Percentiles rank a stretch among this genome's conserved stretches.
Conservation (phyloP, 2,113 vertebrate genomes). For the Myanophis thanlyinensis region DNA sequence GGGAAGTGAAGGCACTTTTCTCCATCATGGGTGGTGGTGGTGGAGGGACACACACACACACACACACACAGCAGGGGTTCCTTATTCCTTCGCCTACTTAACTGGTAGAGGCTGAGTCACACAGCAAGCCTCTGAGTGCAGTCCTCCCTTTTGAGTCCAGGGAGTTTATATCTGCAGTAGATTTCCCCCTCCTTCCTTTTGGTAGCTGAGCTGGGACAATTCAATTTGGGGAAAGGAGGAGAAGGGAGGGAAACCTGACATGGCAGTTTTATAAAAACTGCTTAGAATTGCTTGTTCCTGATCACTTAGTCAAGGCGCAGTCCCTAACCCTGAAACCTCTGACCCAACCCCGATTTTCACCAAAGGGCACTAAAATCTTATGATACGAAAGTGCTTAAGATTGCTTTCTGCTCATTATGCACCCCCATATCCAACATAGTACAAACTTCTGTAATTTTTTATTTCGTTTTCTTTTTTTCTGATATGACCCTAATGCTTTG, state of each 20-base stretch:
- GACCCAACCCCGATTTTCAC: background rate
- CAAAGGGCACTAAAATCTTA: background rate
- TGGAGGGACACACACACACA: too few species aligned
- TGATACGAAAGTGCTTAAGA: background rate
- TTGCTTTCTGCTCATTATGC: background rate
- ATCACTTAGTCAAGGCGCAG: background rate
- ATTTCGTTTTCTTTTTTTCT: background rate
- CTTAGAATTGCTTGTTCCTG: background rate
- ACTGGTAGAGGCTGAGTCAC: slow-evolving; percentile 20
- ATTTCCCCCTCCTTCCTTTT: background rate
- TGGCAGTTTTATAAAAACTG: background rate
- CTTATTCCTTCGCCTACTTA: slow-evolving; percentile 16
- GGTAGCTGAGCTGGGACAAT: background rate
- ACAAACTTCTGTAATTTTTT: background rate
- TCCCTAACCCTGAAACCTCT: background rate
- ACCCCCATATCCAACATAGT: background rate
- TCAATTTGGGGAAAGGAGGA: background rate
- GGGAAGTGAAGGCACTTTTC: too few species aligned
- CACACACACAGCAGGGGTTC: background rate
- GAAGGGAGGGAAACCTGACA: background rate
- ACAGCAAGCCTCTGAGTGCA: background rate
- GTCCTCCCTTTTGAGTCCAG: slow-evolving; percentile 4
- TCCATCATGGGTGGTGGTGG: too few species aligned
- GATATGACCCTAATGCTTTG: background rate
- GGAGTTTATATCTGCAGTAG: slow-evolving; percentile 17